Evolutionary conservation across 2,797 vertebrate genomes (phyloP).

Genomic region (Ataeniobius toweri): DNA sequence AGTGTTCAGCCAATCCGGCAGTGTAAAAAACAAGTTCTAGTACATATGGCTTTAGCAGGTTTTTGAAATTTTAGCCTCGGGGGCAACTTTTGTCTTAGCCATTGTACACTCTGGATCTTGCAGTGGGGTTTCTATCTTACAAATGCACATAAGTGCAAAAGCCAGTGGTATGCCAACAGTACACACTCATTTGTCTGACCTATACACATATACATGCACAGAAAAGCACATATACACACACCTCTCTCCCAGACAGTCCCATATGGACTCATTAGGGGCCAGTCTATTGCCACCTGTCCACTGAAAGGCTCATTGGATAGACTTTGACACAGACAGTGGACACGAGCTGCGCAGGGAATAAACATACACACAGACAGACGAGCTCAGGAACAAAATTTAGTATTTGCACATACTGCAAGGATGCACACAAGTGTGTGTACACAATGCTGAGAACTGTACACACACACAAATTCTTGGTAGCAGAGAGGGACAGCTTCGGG

Average conservation of each 20-base stretch:
- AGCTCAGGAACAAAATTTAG: constrained; percentile 29
- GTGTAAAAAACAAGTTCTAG: constrained; percentile 10
- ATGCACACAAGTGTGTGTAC: constrained; percentile 33
- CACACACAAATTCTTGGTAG: constrained; percentile 35
- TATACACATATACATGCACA: constrained; percentile 29
- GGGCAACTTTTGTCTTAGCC: constrained; percentile 31
- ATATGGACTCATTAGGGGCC: constrained; percentile 81
- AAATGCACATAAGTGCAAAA: constrained; percentile 38
- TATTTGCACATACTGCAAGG: constrained; percentile 20
- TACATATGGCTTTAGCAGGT: constrained; percentile 17
- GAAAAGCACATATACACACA: constrained; percentile 38
- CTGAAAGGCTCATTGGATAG: constrained; percentile 67
- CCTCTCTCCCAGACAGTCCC: constrained; percentile 74
- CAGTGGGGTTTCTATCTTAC: constrained; percentile 40
- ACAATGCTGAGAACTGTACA: constrained; percentile 41
- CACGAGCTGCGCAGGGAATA: constrained; percentile 69
- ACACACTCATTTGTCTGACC: constrained; percentile 31
- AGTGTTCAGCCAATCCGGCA: constrained; percentile 28
- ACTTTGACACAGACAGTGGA: constrained; percentile 74
- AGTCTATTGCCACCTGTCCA: constrained; percentile 79
- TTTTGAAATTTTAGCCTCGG: constrained; percentile 34
- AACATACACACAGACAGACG: constrained; percentile 27
- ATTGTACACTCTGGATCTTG: constrained; percentile 21
- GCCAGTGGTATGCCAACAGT: constrained; percentile 46
- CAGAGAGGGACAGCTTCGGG: constrained; percentile 31